Conservation (phyloP, 2,113 vertebrate species). For the Rana temporaria region DNA sequence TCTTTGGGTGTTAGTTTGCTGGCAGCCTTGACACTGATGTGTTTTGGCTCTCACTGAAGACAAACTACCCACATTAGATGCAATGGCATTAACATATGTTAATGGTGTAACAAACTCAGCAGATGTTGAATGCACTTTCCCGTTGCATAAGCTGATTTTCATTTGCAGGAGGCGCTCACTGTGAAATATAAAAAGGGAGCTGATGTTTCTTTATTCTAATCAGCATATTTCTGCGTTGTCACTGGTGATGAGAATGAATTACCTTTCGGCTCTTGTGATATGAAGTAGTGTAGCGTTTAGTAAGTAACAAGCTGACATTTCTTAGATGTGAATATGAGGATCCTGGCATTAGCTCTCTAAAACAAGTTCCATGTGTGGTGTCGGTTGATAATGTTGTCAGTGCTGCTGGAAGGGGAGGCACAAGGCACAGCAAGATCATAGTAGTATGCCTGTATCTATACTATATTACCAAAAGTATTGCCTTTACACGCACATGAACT, state of each 20-base stretch:
- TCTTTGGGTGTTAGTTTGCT: conserved; percentile 49
- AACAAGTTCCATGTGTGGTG: background rate
- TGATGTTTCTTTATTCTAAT: conserved; percentile 56
- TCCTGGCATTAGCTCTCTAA: background rate
- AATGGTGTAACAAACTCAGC: conserved; percentile 55
- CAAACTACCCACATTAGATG: conserved; percentile 57
- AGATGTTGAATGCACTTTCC: conserved; percentile 54
- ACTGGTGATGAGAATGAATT: conserved; percentile 43
- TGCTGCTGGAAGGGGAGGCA: background rate
- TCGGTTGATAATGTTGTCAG: background rate
- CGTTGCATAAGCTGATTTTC: conserved; percentile 56
- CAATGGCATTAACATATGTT: conserved; percentile 58
- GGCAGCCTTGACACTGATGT: conserved; percentile 55
- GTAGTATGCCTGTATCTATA: no score
- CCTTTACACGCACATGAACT: no score
- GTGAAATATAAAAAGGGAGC: conserved; percentile 55
- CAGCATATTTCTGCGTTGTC: conserved; percentile 54
- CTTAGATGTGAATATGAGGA: conserved; percentile 22
- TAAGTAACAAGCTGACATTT: conserved; percentile 13
- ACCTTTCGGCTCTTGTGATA: conserved; percentile 46
- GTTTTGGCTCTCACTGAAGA: conserved; percentile 56
- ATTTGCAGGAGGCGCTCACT: conserved; percentile 56
- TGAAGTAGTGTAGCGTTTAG: conserved; percentile 29
- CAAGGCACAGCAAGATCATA: background rate
- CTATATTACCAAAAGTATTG: no score